Evolutionary conservation across 1,140 invertebrate species (phyloP).

Genomic region (Ostrea denselamellosa): DNA sequence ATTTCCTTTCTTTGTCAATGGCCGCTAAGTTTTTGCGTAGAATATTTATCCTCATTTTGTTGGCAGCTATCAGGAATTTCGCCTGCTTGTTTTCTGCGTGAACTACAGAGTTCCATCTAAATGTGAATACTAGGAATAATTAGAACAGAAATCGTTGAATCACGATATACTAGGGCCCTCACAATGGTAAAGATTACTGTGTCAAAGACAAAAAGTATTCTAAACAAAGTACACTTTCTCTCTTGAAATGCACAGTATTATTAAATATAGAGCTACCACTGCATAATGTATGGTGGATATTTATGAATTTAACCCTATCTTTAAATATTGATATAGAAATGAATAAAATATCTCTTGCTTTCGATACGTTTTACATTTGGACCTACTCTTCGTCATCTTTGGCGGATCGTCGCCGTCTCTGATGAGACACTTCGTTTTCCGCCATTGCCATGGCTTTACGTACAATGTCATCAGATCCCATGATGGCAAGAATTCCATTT

Average conservation of each 20-base stretch:
- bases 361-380: neutral
- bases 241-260: too few species aligned
- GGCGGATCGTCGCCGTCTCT: constrained; percentile 44
- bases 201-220: too few species aligned
- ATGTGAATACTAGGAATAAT: neutral
- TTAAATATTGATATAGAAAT: too few species aligned
- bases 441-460: constrained; percentile 69
- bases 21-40: constrained; percentile 54
- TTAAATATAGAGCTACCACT: too few species aligned
- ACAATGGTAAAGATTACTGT: too few species aligned
- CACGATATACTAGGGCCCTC: too few species aligned
- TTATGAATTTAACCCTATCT: too few species aligned
- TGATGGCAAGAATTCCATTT: constrained; percentile 69
- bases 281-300: too few species aligned
- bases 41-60: constrained; percentile 63
- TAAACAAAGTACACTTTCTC: too few species aligned
- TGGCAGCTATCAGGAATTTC: constrained; percentile 66
- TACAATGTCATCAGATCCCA: constrained; percentile 72
- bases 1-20: constrained; percentile 49
- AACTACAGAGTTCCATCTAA: constrained; percentile 69
- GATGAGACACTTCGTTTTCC: constrained; percentile 57
- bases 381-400: constrained; percentile 60
- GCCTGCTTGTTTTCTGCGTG: constrained; percentile 69
- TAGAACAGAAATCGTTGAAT: neutral
- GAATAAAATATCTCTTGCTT: too few species aligned